Conservation (phyloP, 2,113 vertebrate species). For the Toxotes chatareus region DNA sequence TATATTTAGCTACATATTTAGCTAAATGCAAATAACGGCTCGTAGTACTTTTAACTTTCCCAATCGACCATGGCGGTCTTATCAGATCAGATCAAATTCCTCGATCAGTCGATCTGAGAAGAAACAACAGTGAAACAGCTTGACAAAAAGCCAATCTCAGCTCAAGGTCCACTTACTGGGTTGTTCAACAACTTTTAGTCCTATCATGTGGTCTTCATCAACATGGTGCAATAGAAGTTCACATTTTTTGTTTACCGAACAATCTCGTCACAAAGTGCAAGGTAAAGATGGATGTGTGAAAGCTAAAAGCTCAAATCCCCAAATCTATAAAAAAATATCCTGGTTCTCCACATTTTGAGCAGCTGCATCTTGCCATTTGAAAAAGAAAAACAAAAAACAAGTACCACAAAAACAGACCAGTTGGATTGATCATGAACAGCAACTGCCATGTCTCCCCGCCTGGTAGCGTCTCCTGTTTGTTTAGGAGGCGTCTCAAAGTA, state of each 20-base stretch:
- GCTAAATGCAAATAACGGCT: not conserved
- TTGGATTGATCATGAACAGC: not conserved
- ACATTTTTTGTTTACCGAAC: no score
- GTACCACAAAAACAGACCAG: not conserved
- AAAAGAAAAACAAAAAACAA: no score
- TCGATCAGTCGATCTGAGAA: no score
- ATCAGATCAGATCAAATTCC: not conserved
- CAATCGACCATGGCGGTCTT: not conserved
- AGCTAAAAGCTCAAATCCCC: not conserved
- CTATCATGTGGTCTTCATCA: not conserved
- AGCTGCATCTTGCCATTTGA: not conserved
- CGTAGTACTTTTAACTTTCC: not conserved
- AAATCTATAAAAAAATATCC: not conserved
- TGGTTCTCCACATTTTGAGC: not conserved
- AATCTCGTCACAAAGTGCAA: not conserved
- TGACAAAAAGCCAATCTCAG: not conserved
- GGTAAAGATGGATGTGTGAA: not conserved
- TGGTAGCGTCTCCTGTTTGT: no score
- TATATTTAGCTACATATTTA: conserved; percentile 30
- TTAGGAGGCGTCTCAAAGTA: not conserved
- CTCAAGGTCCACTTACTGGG: no score
- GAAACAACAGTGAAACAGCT: not conserved
- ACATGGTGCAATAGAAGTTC: no score
- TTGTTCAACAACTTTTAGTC: not conserved
- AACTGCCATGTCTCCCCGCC: not conserved